Evolutionary conservation across 2,113 vertebrate species (phyloP), one percentile per base, ranked within the genome.

Genomic region (Astur gentilis): DNA sequence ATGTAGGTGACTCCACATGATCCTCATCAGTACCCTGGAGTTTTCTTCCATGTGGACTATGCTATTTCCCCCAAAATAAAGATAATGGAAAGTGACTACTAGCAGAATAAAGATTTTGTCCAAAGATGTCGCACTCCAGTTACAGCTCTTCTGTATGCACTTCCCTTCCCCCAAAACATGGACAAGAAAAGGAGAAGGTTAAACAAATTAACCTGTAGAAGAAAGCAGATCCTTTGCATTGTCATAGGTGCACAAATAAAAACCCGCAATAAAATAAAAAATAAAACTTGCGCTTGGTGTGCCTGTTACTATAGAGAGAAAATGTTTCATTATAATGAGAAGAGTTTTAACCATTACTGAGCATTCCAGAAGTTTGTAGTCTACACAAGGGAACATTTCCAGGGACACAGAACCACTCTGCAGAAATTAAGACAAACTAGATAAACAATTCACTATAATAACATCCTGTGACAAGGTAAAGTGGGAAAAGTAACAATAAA

Each of bases 1-100:
- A 93, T 67, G 81, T 89, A 96, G 91, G 89, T 96, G 91, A 96
- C 66, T 96, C 83, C 64, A 71, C 72, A 45, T 47, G 87, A 91
- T 89, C 87, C 69, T 78, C 77, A 71, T 47, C 83, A 84, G 69
- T 40, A 60, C 44, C 52, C 72, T 52, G 77, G 83, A 69, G 83
- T 70, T 84, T 81, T 78, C 50, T 62, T 90, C 71, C 72, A 66
- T 17, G 50, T 29, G 62, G 25, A 70, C 10, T 12, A 49, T 25
- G 49, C 80, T 29, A n/a, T 78, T 77, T 71, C 50, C 27, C 83
- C 83, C 38, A 5, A 20, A 92, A 81, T 5, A 92, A 78, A 90
- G 21, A 22, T 32, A 93, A 92, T 10, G 27, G 36, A 70, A 93
- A 94, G 45, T 27, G 27, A 87, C 72, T 71, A 67, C 27, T 14